Base-by-base conservation (phyloP, 2,113 vertebrate species). In the Gymnocephalus cernua region DNA sequence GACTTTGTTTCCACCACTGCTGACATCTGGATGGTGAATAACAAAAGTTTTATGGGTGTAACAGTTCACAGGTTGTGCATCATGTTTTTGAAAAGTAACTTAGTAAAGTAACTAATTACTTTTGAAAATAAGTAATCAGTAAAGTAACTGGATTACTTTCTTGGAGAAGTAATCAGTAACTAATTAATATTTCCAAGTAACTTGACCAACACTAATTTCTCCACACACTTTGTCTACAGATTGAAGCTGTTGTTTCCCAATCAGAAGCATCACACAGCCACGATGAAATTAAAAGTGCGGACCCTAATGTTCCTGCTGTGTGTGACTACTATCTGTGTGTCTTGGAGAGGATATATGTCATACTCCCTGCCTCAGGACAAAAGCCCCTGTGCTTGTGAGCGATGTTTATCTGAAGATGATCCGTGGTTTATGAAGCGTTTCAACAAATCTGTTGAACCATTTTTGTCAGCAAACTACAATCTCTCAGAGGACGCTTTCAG, bases 401-500 rank as follows among this genome's bases (percentile, higher is more conserved):
- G 4, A 11, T 77, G 86, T 27, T 10, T 54, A 29, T 2, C n/a
- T 19, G 66, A 87, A 1, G 54, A 68, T 0, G 15, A 74, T 1
- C 3, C 0, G 1, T 74, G 72, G 69, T 75, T 54, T 7, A 9
- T 2, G 7, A 6, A 53, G 1, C 51, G 0, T n/a, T 57, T 74
- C 0, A 29, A 86, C 19, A 58, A 3, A 51, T 77, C 58, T 9
- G 29, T 69, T 10, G 12, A 79, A 6, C 82, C 86, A 0, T 74
- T 91, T 63, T 38, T 91, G 51, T 15, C 77, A 1, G 4, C 11
- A 4, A 4, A 54, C 0, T 4, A 25, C 27, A 44, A 0, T 6
- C 63, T 80, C 0, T 45, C 88, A 4, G 35, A 66, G 21, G 6
- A 71, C 0, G 56, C 1, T 14, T 91, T 83, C n/a, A 44, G n/a